phyloP scores from a whole-genome alignment of 2,113 vertebrate genomes.

The Irena cyanogastra region DNA sequence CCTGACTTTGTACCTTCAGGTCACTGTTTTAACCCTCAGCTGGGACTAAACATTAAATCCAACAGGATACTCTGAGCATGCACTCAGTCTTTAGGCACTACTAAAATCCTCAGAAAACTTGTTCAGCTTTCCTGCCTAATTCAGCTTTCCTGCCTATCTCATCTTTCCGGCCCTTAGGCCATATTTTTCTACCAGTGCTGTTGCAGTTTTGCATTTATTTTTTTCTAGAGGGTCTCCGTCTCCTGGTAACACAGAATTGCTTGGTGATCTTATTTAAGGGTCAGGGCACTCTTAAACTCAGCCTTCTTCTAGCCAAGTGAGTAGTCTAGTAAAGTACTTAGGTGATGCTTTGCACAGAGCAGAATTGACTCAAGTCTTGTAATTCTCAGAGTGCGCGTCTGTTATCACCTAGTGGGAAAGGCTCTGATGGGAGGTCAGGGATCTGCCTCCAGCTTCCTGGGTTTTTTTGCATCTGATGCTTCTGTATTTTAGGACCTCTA shows the following conservation, averaged over 20 bases:
- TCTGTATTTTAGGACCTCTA: not conserved
- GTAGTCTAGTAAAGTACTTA: not conserved
- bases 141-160: not conserved
- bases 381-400: not conserved
- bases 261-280: not conserved
- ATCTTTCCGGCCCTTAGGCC: not conserved
- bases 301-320: not conserved
- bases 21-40: not conserved
- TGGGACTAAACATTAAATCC: not conserved
- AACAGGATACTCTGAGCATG: not conserved
- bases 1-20: not conserved
- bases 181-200: not conserved
- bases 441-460: not conserved
- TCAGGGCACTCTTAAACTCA: not conserved
- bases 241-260: not conserved
- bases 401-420: not conserved
- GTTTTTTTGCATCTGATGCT: not conserved
- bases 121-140: not conserved
- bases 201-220: not conserved
- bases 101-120: not conserved
- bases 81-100: not conserved
- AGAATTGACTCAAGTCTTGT: not conserved
- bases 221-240: not conserved
- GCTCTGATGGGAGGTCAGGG: not conserved
- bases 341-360: not conserved